Conservation (phyloP, 1,140 invertebrate species). For the Tyrophagus putrescentiae region DNA sequence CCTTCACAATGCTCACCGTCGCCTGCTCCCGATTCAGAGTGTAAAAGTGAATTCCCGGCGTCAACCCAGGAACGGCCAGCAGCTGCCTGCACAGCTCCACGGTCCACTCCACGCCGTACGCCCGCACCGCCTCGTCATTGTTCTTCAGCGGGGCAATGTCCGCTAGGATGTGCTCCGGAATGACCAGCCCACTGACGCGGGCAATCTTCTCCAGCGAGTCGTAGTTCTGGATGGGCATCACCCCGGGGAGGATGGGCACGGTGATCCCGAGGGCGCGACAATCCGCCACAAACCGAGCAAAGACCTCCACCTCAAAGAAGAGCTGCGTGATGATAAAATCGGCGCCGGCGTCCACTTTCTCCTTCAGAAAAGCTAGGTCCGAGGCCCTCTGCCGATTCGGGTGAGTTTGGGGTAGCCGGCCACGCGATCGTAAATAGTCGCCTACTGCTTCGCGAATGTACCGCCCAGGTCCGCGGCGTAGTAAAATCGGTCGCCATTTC, state of each 20-base stretch:
- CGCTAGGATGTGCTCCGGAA: slow-evolving; percentile 43
- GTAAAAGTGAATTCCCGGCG: slow-evolving; percentile 48
- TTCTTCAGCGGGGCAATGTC: slow-evolving; percentile 43
- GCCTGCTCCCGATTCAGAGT: slow-evolving; percentile 48
- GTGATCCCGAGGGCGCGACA: slow-evolving; percentile 49
- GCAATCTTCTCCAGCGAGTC: slow-evolving; percentile 44
- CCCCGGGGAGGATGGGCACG: slow-evolving; percentile 55
- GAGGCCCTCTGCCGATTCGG: slow-evolving; percentile 45
- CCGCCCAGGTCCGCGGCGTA: slow-evolving; percentile 42
- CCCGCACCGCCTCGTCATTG: slow-evolving; percentile 45
- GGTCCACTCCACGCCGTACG: slow-evolving; percentile 44
- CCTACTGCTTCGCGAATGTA: slow-evolving; percentile 46
- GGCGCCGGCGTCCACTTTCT: slow-evolving; percentile 56
- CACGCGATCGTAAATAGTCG: slow-evolving; percentile 52
- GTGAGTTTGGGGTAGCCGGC: slow-evolving; percentile 50
- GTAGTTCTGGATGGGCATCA: slow-evolving; percentile 47
- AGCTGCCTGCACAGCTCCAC: slow-evolving; percentile 42
- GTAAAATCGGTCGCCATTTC: slow-evolving; percentile 7
- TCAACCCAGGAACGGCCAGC: slow-evolving; percentile 33
- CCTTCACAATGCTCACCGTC: slow-evolving; percentile 42
- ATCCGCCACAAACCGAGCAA: slow-evolving; percentile 47
- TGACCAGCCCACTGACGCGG: slow-evolving; percentile 42
- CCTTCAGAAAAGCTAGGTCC: slow-evolving; percentile 49
- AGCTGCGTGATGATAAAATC: slow-evolving; percentile 63
- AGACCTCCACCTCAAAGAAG: slow-evolving; percentile 47